Evolutionary conservation across 1,140 invertebrate genomes (phyloP).

Genomic region (Mercenaria mercenaria): DNA sequence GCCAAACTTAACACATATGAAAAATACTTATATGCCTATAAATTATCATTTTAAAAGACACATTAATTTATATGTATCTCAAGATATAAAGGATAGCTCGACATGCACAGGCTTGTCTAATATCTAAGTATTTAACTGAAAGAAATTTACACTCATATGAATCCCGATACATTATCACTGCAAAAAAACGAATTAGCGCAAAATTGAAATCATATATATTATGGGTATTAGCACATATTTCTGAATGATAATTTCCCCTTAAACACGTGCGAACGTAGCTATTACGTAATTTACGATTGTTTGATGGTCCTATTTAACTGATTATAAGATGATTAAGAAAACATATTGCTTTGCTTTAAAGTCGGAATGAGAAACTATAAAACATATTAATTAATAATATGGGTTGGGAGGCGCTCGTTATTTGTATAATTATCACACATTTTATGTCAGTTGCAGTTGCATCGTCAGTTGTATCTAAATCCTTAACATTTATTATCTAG

Average conservation of each 20-base stretch:
- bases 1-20: no score
- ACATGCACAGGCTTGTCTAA: background rate
- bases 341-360: slow-evolving; percentile 21
- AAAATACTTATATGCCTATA: no score
- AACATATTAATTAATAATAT: slow-evolving; percentile 36
- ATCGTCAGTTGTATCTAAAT: background rate
- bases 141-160: background rate
- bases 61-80: background rate
- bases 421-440: background rate
- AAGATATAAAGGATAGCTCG: background rate
- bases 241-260: slow-evolving; percentile 4
- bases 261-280: slow-evolving; percentile 10
- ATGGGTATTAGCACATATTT: slow-evolving; percentile 11
- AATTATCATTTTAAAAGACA: no score
- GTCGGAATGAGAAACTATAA: slow-evolving; percentile 3
- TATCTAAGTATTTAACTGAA: background rate
- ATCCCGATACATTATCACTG: background rate
- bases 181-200: background rate
- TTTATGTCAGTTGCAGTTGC: background rate
- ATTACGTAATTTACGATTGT: slow-evolving; percentile 15
- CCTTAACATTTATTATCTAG: background rate
- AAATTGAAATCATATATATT: slow-evolving; percentile 16
- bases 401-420: slow-evolving; percentile 7
- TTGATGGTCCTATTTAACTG: slow-evolving; percentile 12
- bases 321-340: slow-evolving; percentile 22